These are phyloP conservation scores for Dromococcyx pavoninus DNA, from an alignment of 2,797 vertebrate species.

Conservation along the genomic window DNA sequence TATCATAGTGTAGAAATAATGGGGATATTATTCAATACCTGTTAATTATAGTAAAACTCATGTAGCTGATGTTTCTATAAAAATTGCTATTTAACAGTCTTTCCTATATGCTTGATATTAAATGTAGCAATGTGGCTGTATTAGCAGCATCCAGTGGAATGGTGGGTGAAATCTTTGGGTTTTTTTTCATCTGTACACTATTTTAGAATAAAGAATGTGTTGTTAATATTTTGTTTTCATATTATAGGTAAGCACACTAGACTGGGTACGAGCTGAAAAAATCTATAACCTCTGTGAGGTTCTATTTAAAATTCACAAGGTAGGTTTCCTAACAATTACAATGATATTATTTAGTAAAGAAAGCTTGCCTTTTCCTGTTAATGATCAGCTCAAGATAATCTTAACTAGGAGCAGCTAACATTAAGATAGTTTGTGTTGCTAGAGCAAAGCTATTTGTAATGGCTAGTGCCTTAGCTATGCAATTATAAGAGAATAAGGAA, in stretches of 20 bases:
- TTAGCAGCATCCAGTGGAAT: not conserved
- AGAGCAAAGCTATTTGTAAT: not conserved
- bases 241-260: constrained; percentile 84
- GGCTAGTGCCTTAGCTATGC: not conserved
- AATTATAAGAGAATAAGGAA: not conserved
- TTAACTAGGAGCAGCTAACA: not conserved
- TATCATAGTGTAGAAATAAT: not conserved
- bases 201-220: not conserved
- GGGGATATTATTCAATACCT: not conserved
- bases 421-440: not conserved
- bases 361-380: not conserved
- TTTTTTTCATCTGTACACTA: not conserved
- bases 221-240: constrained; percentile 19
- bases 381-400: not conserved
- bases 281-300: constrained; percentile 97
- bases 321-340: constrained; percentile 58
- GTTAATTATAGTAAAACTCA: not conserved
- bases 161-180: not conserved
- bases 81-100: not conserved
- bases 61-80: not conserved
- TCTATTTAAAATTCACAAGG: constrained; percentile 96
- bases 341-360: not conserved
- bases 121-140: not conserved
- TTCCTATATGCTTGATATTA: not conserved
- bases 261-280: constrained; percentile 90